A percentile compares a stretch with the other conserved stretches of the same genome.
Evolutionary conservation across 2,797 vertebrate genomes (phyloP).

Genomic region (Podarcis lilfordi): DNA sequence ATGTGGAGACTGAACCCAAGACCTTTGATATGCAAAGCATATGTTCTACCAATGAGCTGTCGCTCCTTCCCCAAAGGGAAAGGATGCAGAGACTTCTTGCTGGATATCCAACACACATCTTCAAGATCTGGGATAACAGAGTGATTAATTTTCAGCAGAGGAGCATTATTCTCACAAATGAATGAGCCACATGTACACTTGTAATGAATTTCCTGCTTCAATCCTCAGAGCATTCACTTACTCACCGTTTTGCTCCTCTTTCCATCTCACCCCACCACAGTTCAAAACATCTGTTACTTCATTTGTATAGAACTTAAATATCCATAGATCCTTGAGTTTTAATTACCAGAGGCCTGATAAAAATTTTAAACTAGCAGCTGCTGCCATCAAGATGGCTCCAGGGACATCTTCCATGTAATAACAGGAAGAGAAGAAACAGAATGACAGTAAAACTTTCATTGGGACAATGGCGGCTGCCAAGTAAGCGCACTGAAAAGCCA

Average conservation of each 20-base stretch:
- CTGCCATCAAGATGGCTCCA: slow-evolving; percentile 55
- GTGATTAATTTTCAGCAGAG: background rate
- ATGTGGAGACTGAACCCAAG: background rate
- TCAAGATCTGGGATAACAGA: rapidly evolving
- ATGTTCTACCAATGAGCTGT: too few species aligned
- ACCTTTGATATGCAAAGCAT: background rate
- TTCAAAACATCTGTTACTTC: slow-evolving; percentile 51
- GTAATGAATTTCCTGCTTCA: background rate
- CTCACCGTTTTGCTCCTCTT: slow-evolving; percentile 19
- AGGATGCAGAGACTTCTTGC: background rate
- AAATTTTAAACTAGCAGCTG: slow-evolving; percentile 73
- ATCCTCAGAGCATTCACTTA: slow-evolving; percentile 2
- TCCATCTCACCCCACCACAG: slow-evolving; percentile 10
- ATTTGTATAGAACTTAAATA: slow-evolving; percentile 55
- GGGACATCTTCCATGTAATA: slow-evolving; percentile 53
- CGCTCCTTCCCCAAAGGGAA: background rate
- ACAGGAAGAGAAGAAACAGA: slow-evolving; percentile 45
- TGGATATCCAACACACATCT: background rate
- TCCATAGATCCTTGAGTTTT: slow-evolving; percentile 60
- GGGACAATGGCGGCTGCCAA: slow-evolving; percentile 48
- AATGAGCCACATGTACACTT: rapidly evolving
- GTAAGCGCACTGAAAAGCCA: background rate
- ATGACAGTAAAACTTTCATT: slow-evolving; percentile 35
- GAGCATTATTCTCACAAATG: background rate
- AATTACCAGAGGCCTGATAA: slow-evolving; percentile 69